Conservation (phyloP, 1,140 invertebrate genomes). For the Oedothorax gibbosus region DNA sequence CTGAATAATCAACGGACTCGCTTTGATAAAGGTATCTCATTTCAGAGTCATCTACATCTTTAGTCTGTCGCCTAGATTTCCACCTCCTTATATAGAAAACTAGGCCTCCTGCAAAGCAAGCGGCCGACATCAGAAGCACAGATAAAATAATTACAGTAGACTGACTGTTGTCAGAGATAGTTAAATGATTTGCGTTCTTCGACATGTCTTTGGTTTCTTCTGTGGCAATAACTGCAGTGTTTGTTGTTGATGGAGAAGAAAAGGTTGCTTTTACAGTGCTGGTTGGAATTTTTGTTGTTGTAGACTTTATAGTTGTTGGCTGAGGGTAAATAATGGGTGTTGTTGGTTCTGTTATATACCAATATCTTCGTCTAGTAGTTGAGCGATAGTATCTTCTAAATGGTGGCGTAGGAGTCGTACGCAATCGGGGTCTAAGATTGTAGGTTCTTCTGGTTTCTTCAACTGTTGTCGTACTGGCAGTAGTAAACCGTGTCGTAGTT, state of each 20-base stretch:
- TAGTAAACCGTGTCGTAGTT: background rate
- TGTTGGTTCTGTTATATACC: no score
- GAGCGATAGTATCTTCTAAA: background rate
- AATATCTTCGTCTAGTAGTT: no score
- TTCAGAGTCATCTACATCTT: constrained; percentile 62
- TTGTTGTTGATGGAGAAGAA: background rate
- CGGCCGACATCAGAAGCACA: constrained; percentile 8
- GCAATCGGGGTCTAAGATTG: background rate
- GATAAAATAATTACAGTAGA: constrained; percentile 8
- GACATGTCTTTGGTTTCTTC: background rate
- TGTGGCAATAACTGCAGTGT: background rate
- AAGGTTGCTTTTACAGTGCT: background rate
- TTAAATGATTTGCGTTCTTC: background rate
- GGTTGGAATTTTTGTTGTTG: background rate
- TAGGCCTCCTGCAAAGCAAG: background rate
- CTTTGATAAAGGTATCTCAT: constrained; percentile 60
- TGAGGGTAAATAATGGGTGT: no score
- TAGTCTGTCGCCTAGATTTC: constrained; percentile 33
- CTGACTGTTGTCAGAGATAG: background rate
- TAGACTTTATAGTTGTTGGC: background rate
- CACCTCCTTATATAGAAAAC: constrained; percentile 9
- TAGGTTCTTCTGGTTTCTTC: background rate
- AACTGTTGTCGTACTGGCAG: background rate
- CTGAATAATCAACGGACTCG: constrained; percentile 55
- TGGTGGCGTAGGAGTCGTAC: background rate